Percentiles rank a stretch among this genome's conserved stretches.
These are phyloP conservation scores for Paramisgurnus dabryanus DNA, from an alignment of 2,113 vertebrate genomes.

Conservation along the genomic window DNA sequence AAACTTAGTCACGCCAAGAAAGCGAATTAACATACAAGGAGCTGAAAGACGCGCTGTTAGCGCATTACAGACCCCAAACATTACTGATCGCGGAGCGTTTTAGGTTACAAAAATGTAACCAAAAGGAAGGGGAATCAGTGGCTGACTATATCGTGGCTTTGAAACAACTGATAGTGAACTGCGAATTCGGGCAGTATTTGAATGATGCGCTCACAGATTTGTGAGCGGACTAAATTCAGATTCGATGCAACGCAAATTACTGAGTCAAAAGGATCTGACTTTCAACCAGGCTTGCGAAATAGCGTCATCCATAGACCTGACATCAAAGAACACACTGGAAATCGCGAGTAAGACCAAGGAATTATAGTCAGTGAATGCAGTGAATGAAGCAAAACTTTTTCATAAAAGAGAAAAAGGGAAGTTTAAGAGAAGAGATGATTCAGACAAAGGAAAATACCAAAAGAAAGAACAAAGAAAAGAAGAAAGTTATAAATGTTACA, in stretches of 20 bases:
- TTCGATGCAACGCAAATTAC: neutral
- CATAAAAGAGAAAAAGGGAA: neutral
- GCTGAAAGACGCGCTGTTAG: neutral
- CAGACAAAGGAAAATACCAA: slow-evolving; percentile 9
- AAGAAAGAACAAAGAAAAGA: neutral
- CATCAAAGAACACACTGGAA: neutral
- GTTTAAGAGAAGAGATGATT: slow-evolving; percentile 3
- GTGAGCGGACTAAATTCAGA: neutral
- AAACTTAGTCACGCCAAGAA: no score
- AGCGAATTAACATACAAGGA: neutral
- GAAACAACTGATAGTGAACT: neutral
- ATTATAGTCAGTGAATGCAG: neutral
- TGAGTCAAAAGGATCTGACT: neutral
- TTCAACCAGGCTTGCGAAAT: neutral
- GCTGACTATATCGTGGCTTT: neutral
- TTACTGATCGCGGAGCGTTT: neutral
- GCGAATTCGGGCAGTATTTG: neutral
- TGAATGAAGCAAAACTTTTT: neutral
- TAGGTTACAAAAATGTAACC: neutral
- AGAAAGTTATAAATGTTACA: slow-evolving; percentile 8
- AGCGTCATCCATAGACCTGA: neutral
- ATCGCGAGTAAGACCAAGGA: neutral
- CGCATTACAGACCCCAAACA: neutral
- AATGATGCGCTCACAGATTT: neutral
- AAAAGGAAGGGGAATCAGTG: neutral